These are phyloP conservation scores for Helicoverpa armigera DNA, from an alignment of 1,140 invertebrate genomes.

Conservation along the genomic window DNA sequence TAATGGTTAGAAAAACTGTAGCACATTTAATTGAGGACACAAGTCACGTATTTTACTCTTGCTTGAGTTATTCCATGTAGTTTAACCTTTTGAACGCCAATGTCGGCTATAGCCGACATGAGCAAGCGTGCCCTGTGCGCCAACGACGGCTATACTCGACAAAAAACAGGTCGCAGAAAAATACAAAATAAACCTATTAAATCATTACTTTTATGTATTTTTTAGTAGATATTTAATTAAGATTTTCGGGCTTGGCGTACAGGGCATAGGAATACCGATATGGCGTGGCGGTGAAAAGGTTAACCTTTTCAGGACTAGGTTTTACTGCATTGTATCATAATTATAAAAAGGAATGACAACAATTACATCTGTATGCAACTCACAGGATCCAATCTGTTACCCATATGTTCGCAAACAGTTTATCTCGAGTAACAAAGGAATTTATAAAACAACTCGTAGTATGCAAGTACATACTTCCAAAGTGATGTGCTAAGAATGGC, in stretches of 20 bases:
- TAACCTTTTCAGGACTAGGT: too few relatives aligned
- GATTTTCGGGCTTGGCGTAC: too few relatives aligned
- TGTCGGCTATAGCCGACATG: too few relatives aligned
- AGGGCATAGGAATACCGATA: too few relatives aligned
- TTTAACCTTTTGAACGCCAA: too few relatives aligned
- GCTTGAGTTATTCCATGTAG: slow-evolving; percentile 1
- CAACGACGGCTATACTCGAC: too few relatives aligned
- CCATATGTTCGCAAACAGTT: neutral
- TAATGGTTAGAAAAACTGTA: neutral
- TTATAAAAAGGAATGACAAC: neutral
- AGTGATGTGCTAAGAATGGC: neutral
- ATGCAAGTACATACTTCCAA: neutral
- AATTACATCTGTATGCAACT: neutral
- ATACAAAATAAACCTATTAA: too few relatives aligned
- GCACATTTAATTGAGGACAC: neutral
- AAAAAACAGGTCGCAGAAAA: too few relatives aligned
- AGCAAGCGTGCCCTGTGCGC: too few relatives aligned
- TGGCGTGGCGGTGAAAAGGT: too few relatives aligned
- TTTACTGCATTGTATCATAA: neutral
- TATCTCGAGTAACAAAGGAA: neutral
- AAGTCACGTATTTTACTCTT: slow-evolving; percentile 9
- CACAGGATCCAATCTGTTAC: neutral
- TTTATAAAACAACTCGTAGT: neutral
- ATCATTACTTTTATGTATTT: too few relatives aligned
- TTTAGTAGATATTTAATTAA: too few relatives aligned